A percentile compares a stretch with the other conserved stretches of the same genome.
Evolutionary conservation across 2,888 invertebrate species (phyloP).

Genomic region (Spisula solida): DNA sequence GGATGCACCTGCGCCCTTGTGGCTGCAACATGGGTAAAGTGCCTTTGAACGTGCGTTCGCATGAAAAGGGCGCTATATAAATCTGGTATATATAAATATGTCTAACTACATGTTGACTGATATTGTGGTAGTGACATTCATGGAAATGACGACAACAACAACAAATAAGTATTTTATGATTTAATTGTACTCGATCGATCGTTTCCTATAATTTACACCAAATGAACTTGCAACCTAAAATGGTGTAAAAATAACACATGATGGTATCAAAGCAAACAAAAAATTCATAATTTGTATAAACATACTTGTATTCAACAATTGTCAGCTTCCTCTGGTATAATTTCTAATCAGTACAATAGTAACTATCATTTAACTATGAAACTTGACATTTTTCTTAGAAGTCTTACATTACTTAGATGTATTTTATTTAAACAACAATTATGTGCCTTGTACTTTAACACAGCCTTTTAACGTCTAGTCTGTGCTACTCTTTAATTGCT

Average conservation of each 20-base stretch:
- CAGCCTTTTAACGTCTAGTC: background rate
- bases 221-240: slow-evolving; percentile 18
- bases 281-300: background rate
- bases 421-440: background rate
- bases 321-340: background rate
- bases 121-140: too few species aligned
- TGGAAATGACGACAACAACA: background rate
- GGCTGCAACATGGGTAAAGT: too few species aligned
- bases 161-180: background rate
- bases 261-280: slow-evolving; percentile 20
- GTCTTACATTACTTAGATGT: too few species aligned
- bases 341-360: background rate
- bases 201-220: slow-evolving; percentile 27
- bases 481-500: background rate
- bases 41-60: too few species aligned
- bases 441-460: background rate
- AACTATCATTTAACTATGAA: too few species aligned
- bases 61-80: too few species aligned
- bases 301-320: background rate
- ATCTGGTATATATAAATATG: too few species aligned
- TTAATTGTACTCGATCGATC: slow-evolving; percentile 23
- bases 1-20: too few species aligned
- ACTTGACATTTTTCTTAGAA: too few species aligned
- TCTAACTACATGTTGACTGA: too few species aligned
- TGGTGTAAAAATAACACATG: slow-evolving; percentile 35